Percentiles rank a stretch among this genome's conserved stretches.
These are phyloP conservation scores for Xenotilapia flavipinnis DNA, from an alignment of 2,113 vertebrate genomes.

Conservation along the genomic window DNA sequence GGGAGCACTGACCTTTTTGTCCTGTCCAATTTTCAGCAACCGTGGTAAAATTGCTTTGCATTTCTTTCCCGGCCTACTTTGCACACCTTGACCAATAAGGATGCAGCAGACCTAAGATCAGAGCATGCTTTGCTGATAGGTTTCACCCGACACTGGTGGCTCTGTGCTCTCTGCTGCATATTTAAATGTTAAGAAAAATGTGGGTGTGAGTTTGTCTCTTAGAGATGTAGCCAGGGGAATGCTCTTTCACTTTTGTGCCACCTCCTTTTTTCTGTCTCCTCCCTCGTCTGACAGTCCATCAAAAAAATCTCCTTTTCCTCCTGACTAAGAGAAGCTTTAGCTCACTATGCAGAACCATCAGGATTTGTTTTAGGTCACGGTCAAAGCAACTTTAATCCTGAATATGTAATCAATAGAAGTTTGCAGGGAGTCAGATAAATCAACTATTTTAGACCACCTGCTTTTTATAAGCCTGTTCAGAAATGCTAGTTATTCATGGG, in stretches of 20 bases:
- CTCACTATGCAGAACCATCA: not conserved
- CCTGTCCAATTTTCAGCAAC: not conserved
- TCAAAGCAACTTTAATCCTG: rapidly evolving
- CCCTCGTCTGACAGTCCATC: not conserved
- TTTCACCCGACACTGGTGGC: not conserved
- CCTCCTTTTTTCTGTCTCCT: not conserved
- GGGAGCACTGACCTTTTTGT: slow-evolving; percentile 51
- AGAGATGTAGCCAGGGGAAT: not conserved
- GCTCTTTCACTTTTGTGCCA: not conserved
- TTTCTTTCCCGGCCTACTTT: not conserved
- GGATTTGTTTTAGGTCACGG: not conserved
- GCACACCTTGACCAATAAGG: not conserved
- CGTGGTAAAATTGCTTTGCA: not conserved
- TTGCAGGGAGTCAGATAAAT: not conserved
- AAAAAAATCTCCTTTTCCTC: not conserved
- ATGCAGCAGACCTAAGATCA: not conserved
- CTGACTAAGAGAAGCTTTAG: not conserved
- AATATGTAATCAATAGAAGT: not conserved
- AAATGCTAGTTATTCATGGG: not conserved
- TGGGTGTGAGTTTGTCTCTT: not conserved
- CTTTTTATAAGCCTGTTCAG: not conserved
- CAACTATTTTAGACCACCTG: not conserved
- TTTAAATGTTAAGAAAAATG: not conserved
- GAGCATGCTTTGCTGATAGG: not conserved
- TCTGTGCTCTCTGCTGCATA: not conserved